These are phyloP conservation scores for Ptilodon capucinus DNA, from an alignment of 2,888 invertebrate species.

Conservation along the genomic window DNA sequence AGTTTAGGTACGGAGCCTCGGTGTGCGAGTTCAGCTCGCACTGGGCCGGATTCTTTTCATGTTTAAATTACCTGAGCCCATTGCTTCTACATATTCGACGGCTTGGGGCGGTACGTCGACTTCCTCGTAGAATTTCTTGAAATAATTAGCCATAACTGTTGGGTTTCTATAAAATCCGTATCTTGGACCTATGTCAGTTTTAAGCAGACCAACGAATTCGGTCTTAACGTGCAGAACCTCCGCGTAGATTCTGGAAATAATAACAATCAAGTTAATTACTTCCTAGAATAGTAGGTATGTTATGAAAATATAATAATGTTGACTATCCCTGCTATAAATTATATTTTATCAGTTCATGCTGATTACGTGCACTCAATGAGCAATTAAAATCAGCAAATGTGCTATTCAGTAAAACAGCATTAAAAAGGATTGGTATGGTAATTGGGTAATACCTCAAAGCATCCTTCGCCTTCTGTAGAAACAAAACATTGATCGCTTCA, in stretches of 20 bases:
- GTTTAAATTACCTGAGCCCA: conserved; percentile 85
- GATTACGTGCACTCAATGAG: no score
- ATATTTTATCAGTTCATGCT: no score
- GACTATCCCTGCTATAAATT: no score
- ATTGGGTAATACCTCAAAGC: conserved; percentile 79
- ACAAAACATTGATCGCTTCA: conserved; percentile 86
- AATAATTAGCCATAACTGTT: conserved; percentile 65
- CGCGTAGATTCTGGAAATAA: conserved; percentile 85
- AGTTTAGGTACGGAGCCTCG: no score
- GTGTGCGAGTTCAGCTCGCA: no score
- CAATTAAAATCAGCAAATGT: background rate
- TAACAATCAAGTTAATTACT: no score
- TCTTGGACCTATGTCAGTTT: conserved; percentile 47
- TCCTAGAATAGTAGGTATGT: no score
- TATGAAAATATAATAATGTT: no score
- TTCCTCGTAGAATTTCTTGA: conserved; percentile 83
- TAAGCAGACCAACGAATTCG: conserved; percentile 68
- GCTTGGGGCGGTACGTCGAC: conserved; percentile 84
- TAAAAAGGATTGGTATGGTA: no score
- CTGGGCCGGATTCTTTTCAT: no score
- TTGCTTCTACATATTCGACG: conserved; percentile 92
- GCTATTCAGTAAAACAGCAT: no score
- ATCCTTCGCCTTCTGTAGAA: conserved; percentile 85
- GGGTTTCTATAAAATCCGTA: conserved; percentile 82
- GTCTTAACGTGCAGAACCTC: conserved; percentile 87